Evolutionary conservation across 1,140 invertebrate species (phyloP).

Genomic region (Drosophila bocki): DNA sequence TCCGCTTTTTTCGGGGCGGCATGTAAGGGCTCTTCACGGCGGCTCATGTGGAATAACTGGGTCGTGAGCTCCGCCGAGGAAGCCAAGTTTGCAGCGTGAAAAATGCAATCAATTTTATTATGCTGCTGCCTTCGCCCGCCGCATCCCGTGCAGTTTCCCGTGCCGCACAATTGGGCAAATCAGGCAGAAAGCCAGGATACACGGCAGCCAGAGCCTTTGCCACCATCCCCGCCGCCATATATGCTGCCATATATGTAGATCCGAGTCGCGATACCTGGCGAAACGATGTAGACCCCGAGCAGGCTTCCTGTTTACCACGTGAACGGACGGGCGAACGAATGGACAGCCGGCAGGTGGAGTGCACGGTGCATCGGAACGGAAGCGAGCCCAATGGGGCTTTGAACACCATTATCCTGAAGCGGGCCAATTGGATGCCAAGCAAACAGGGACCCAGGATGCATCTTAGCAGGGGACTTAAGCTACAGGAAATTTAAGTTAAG

Average conservation of each 20-base stretch:
- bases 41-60: conserved; percentile 60
- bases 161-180: conserved; percentile 59
- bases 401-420: conserved; percentile 42
- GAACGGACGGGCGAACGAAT: conserved; percentile 2
- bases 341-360: background rate
- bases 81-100: conserved; percentile 52
- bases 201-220: conserved; percentile 15
- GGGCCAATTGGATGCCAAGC: conserved; percentile 37
- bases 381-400: conserved; percentile 20
- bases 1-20: conserved; percentile 12
- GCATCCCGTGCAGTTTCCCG: conserved; percentile 14
- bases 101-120: conserved; percentile 65
- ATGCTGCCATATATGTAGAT: conserved; percentile 29
- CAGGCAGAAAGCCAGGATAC: conserved; percentile 53
- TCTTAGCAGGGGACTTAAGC: conserved; percentile 7
- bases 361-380: conserved; percentile 16
- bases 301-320: conserved; percentile 55
- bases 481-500: conserved; percentile 17
- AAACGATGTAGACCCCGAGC: conserved; percentile 29
- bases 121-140: conserved; percentile 14
- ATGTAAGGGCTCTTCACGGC: conserved; percentile 26
- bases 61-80: conserved; percentile 44
- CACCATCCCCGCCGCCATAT: background rate
- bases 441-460: conserved; percentile 7
- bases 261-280: conserved; percentile 29